Evolutionary conservation across 2,113 vertebrate species (phyloP), one percentile per base, ranked within the genome.

Genomic region (Ochotona curzoniae): DNA sequence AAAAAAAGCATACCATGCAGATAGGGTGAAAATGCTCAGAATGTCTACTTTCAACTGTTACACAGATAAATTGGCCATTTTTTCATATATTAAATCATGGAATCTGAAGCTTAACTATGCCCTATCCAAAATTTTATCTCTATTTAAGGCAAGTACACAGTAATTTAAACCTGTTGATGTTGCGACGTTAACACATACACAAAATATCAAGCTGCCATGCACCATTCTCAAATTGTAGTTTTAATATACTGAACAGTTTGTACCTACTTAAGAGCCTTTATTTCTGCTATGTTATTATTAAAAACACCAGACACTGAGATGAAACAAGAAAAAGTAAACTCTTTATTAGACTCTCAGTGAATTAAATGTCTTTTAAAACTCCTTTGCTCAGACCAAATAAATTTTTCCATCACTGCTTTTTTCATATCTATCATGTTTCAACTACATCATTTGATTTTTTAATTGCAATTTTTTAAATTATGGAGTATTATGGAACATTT

Each of bases 331-430:
- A 81, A 75, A 85, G 38, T 32, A 79, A 80, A 49, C 83, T 13
- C 83, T 20, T 90, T 93, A 81, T 94, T 87, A 84, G 38, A 87
- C 51, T 49, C 32, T 63, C 26, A 89, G 30, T 79, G 71, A 87
- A 78, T 84, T 91, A 83, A 94, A 54, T 89, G 3, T 21, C 44
- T 95, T 81, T 95, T 81, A 93, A 93, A 88, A 79, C 87, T 60
- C 8, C 51, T 90, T 94, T 78, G 35, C 9, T 85, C 51, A 57
- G 54, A 57, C 14, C 14, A 57, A 57, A 18, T 20, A 92, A 70
- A 90, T 79, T 87, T 96, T 14, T 71, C 54, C 9, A 71, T 38
- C 51, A 61, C 70, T 83, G 82, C 28, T 84, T 64, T 73, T 71
- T 47, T 64, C 67, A 7, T 71, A 60, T 5, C 26, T 83, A 35